Conservation (phyloP, 2,797 vertebrate genomes). For the Rhabdomys pumilio region DNA sequence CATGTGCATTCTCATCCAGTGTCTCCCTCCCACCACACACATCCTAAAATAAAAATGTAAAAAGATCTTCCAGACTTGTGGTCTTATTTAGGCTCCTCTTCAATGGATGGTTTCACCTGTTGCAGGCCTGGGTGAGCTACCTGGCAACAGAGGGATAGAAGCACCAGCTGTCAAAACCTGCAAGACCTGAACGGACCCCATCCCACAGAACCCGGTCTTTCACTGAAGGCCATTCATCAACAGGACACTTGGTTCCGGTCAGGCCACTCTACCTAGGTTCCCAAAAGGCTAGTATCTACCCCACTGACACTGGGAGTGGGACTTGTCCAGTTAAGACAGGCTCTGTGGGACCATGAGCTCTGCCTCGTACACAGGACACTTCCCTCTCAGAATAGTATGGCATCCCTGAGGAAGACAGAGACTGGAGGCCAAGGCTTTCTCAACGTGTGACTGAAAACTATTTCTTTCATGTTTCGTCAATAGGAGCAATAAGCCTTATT, state of each 20-base stretch:
- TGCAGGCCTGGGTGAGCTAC: not conserved
- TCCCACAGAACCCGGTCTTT: not conserved
- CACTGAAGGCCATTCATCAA: constrained; percentile 15
- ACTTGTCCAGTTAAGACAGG: not conserved
- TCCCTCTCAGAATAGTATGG: not conserved
- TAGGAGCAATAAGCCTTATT: not conserved
- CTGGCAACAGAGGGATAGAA: not conserved
- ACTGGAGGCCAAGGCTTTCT: not conserved
- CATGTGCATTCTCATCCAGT: fast-evolving
- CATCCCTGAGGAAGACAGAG: not conserved
- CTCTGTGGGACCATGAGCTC: not conserved
- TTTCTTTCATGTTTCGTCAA: not conserved
- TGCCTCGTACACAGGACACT: not conserved
- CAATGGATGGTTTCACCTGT: not conserved
- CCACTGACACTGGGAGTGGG: not conserved
- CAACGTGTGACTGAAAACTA: not conserved
- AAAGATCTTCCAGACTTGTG: not conserved
- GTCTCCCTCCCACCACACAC: not conserved
- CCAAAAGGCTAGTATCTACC: not conserved
- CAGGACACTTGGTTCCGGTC: not conserved
- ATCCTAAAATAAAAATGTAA: not conserved
- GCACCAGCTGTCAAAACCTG: not conserved
- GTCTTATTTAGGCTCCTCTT: not conserved
- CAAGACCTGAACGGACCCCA: not conserved
- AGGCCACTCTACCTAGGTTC: not conserved